phyloP scores from a whole-genome alignment of 2,888 invertebrate species.

The Chrysopilus asiliformis region DNA sequence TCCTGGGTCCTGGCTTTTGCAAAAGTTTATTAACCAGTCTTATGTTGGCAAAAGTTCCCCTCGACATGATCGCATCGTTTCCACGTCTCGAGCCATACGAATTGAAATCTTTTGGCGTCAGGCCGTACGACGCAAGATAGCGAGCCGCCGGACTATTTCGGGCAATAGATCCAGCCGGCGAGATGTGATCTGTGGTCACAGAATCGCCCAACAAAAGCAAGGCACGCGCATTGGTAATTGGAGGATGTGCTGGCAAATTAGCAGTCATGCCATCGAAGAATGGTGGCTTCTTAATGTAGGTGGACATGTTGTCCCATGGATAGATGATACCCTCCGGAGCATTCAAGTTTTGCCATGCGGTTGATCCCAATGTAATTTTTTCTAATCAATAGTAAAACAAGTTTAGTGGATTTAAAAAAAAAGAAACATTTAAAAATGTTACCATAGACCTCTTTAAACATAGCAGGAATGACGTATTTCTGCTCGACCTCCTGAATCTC shows the following conservation, averaged over 20 bases:
- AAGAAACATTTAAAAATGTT: background rate
- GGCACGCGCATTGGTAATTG: slow-evolving; percentile 62
- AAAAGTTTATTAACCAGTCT: slow-evolving; percentile 84
- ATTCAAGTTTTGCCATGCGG: slow-evolving; percentile 68
- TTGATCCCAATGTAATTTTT: slow-evolving; percentile 79
- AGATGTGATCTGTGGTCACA: slow-evolving; percentile 97
- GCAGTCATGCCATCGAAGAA: slow-evolving; percentile 77
- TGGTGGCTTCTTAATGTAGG: slow-evolving; percentile 92
- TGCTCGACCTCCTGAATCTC: slow-evolving; percentile 86
- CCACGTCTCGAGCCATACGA: slow-evolving; percentile 96
- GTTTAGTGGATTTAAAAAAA: background rate
- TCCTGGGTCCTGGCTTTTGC: slow-evolving; percentile 66
- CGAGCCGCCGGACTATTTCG: slow-evolving; percentile 74
- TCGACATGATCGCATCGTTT: slow-evolving; percentile 93
- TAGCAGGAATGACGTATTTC: slow-evolving; percentile 81
- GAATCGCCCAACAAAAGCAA: slow-evolving; percentile 86
- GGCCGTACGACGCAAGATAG: slow-evolving; percentile 27
- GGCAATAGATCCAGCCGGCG: slow-evolving; percentile 95
- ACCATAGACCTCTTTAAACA: slow-evolving; percentile 73
- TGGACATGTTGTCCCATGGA: slow-evolving; percentile 80
- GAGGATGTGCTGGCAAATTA: slow-evolving; percentile 41
- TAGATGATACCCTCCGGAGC: slow-evolving; percentile 75
- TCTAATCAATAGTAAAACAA: slow-evolving; percentile 36
- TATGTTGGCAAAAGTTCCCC: slow-evolving; percentile 98
- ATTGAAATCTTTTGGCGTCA: slow-evolving; percentile 91